A percentile compares a stretch with the other conserved stretches of the same genome.
These are phyloP conservation scores for Sus scrofa DNA, from an alignment of 2,113 vertebrate genomes.

Conservation along the genomic window T2T-Sscrofa CM000817.6:161419001-161419500, in stretches of 20 bases:
- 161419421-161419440: neutral
- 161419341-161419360: neutral
- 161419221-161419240: neutral
- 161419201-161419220: fast-evolving
- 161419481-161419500: neutral
- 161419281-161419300: neutral
- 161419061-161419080: neutral
- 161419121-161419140: fast-evolving
- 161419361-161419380: neutral
- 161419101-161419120: neutral
- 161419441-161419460: neutral
- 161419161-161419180: neutral
- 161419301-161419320: neutral
- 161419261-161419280: neutral
- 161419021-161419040: neutral
- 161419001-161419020: neutral
- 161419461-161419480: neutral
- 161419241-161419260: neutral
- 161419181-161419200: neutral
- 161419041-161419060: neutral
- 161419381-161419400: neutral
- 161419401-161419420: neutral
- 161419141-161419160: neutral
- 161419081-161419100: neutral
- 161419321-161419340: neutral